phyloP scores from a whole-genome alignment of 2,113 vertebrate species.

The Pterocles gutturalis region DNA sequence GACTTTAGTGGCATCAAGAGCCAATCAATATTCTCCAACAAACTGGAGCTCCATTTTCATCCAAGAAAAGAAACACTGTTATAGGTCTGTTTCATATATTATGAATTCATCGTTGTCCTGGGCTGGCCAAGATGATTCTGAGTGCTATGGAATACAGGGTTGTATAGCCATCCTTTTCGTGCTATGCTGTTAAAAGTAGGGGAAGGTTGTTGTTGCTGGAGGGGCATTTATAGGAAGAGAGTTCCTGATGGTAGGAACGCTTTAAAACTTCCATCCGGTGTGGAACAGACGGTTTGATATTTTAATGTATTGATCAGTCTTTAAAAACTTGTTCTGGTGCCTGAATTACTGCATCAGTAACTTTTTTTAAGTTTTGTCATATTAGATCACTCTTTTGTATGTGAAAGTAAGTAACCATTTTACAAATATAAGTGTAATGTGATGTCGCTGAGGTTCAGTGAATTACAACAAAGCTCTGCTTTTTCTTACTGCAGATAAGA shows the following conservation, averaged over 20 bases:
- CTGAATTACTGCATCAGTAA: not conserved
- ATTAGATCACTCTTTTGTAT: not conserved
- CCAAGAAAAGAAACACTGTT: not conserved
- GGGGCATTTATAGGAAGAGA: not conserved
- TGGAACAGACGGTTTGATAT: not conserved
- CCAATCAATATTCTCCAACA: too few species aligned
- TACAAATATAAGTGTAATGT: not conserved
- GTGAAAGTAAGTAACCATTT: not conserved
- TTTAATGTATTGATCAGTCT: not conserved
- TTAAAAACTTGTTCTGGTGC: not conserved
- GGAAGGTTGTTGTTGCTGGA: not conserved
- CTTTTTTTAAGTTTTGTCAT: not conserved
- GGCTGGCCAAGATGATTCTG: not conserved
- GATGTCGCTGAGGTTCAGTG: not conserved
- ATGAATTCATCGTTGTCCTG: not conserved
- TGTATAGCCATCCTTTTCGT: not conserved
- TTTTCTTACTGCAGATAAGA: slow-evolving; percentile 21
- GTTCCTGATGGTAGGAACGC: rapidly evolving
- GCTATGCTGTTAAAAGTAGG: not conserved
- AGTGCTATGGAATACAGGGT: not conserved
- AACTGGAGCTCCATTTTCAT: not conserved
- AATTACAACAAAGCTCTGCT: slow-evolving; percentile 9
- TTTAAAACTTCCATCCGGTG: not conserved
- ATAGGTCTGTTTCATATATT: not conserved
- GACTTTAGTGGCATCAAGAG: not conserved